Evolutionary conservation across 1,140 invertebrate genomes (phyloP), one percentile per base, ranked within the genome.

Genomic region (Cataglyphis hispanica): DNA sequence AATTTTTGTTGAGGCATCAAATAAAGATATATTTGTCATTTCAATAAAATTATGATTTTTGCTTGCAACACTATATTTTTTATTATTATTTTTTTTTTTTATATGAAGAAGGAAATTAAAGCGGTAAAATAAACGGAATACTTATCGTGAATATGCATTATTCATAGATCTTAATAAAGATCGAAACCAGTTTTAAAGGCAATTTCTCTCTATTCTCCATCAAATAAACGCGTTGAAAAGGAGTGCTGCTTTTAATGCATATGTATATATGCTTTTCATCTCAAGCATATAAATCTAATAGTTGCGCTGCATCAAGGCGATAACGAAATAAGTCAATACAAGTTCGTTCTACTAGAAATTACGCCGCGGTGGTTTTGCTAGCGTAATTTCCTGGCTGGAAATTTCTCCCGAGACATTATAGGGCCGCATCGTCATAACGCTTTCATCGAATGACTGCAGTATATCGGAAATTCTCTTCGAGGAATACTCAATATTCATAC

Each of bases 301-400:
- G 40, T 70, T 81, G 34, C 37, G 19, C 43, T 69, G 53, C 37
- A 11, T 6, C 16, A 72, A 81, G 50, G 25, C 37, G 34, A 60
- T 66, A 78, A 64, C 19, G 25, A 43, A 81, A 58, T 43, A 43
- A 81, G 66, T 72, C 63, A 80, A 80, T 80, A 80, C 63, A 80
- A 67, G 31, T 67, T 81, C 46, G 22, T 69, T 69, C 46, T 11
- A 58, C 19, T 56, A 81, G 25, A 81, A 80, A 81, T 81, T 81
- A 81, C n/a, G 66, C 56, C 7, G 37, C 50, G 34, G 53, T 43
- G 66, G 53, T 72, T 43, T 60, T 25, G 13, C 22, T 72, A 72
- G 7, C 25, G n/a, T 60, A 81, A 60, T 72, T 72, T 72, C 66
- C 37, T 66, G 76, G 13, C 46, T 67, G 43, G 31, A 81, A 81